Conservation (phyloP, 1,140 invertebrate species). For the Coenobita brevimanus region DNA sequence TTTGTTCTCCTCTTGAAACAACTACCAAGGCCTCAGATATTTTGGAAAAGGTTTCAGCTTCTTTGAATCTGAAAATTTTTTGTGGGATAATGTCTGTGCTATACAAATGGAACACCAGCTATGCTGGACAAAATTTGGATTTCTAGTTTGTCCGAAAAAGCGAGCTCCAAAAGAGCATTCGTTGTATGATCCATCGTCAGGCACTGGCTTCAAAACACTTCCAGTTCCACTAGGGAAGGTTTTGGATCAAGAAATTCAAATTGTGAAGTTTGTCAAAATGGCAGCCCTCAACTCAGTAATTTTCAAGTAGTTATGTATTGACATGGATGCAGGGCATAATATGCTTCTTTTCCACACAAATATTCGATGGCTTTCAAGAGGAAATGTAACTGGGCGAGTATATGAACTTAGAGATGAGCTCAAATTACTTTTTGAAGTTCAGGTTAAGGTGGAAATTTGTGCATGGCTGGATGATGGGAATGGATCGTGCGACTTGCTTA, state of each 20-base stretch:
- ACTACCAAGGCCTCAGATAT: constrained; percentile 38
- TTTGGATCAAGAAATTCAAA: constrained; percentile 41
- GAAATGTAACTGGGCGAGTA: constrained; percentile 36
- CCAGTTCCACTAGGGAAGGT: constrained; percentile 34
- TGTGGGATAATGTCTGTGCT: constrained; percentile 9
- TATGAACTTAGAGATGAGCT: constrained; percentile 34
- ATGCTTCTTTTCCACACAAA: too few relatives aligned
- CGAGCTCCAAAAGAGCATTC: constrained; percentile 27
- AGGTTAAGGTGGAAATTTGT: constrained; percentile 39
- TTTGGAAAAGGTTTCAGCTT: constrained; percentile 49
- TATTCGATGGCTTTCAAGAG: constrained; percentile 42
- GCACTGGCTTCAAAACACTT: constrained; percentile 8
- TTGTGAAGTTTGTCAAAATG: not conserved
- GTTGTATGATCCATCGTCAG: too few relatives aligned
- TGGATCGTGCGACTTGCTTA: constrained; percentile 19
- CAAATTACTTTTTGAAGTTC: not conserved
- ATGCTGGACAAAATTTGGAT: constrained; percentile 31
- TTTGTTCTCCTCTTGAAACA: constrained; percentile 31
- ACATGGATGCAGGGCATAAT: constrained; percentile 35
- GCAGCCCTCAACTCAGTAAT: not conserved
- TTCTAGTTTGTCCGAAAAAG: constrained; percentile 24
- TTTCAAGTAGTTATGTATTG: constrained; percentile 14
- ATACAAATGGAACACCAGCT: constrained; percentile 20
- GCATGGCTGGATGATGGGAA: constrained; percentile 29
- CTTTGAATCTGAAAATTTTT: constrained; percentile 33